Percentiles rank a stretch among this genome's conserved stretches.
Conservation (phyloP, 2,888 invertebrate species). For the Theristus sp. region DNA sequence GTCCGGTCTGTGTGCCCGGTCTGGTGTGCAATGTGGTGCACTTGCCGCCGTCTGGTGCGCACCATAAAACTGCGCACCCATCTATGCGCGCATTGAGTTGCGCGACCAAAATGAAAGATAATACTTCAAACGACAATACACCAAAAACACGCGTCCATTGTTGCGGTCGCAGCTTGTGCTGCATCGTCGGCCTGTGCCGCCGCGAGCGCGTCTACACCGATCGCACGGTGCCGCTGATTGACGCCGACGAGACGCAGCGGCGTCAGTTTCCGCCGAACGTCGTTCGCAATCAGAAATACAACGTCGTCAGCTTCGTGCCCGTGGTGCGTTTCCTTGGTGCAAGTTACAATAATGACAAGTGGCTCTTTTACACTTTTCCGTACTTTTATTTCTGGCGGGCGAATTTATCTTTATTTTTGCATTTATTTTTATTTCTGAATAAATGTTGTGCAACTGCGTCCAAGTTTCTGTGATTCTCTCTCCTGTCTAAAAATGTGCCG, state of each 20-base stretch:
- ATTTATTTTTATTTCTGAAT: not conserved
- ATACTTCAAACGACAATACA: no score
- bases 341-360: no score
- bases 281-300: slow-evolving; percentile 95
- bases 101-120: no score
- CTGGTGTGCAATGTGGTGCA: no score
- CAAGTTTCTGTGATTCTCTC: not conserved
- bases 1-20: no score
- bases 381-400: no score
- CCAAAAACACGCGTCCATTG: no score
- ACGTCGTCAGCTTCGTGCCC: slow-evolving; percentile 43
- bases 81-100: no score
- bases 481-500: not conserved
- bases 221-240: slow-evolving; percentile 3
- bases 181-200: not conserved
- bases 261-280: slow-evolving; percentile 47
- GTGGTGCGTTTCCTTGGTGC: no score
- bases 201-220: not conserved
- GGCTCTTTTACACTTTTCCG: not conserved
- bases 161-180: slow-evolving; percentile 1
- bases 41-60: no score
- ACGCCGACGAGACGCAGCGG: not conserved
- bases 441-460: no score
- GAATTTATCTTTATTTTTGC: not conserved
- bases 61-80: no score